phyloP scores from a whole-genome alignment of 2,797 vertebrate genomes.

The Toxotes lorentzi region DNA sequence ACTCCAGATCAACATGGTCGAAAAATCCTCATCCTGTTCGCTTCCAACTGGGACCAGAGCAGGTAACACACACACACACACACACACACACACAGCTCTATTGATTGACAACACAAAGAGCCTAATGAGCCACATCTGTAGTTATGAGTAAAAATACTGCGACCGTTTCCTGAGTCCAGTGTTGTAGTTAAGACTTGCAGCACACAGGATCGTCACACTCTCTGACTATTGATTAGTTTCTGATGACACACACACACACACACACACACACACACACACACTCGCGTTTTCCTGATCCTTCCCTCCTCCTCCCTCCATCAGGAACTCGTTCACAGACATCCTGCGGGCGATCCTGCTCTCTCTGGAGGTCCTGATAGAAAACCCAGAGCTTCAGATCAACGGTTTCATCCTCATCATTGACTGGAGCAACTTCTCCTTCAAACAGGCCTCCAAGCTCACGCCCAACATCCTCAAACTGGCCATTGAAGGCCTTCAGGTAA shows the following conservation, averaged over 20 bases:
- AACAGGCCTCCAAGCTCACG: constrained; percentile 97
- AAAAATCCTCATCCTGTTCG: constrained; percentile 98
- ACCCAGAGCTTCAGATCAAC: constrained; percentile 97
- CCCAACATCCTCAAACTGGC: constrained; percentile 98
- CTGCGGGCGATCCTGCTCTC: constrained; percentile 96
- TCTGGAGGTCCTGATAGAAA: constrained; percentile 97
- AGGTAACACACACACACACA: constrained; percentile 82
- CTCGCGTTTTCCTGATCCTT: neutral
- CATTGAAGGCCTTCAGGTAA: constrained; percentile 97
- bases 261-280: neutral
- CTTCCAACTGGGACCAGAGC: constrained; percentile 99
- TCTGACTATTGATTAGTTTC: constrained; percentile 33
- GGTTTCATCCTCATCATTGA: constrained; percentile 99
- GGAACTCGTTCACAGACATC: constrained; percentile 98
- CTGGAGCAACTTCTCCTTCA: constrained; percentile 99
- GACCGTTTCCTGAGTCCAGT: neutral
- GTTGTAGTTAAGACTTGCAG: constrained; percentile 38
- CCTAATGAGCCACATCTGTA: constrained; percentile 26
- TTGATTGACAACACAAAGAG: constrained; percentile 27
- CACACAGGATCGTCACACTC: constrained; percentile 9
- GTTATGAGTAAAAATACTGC: neutral
- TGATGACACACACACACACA: neutral
- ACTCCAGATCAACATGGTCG: constrained; percentile 96
- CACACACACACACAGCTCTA: constrained; percentile 2
- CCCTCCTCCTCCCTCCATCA: constrained; percentile 63